Evolutionary conservation across 2,113 vertebrate genomes (phyloP), one percentile per base, ranked within the genome.

Genomic region (Parotia lawesii): DNA sequence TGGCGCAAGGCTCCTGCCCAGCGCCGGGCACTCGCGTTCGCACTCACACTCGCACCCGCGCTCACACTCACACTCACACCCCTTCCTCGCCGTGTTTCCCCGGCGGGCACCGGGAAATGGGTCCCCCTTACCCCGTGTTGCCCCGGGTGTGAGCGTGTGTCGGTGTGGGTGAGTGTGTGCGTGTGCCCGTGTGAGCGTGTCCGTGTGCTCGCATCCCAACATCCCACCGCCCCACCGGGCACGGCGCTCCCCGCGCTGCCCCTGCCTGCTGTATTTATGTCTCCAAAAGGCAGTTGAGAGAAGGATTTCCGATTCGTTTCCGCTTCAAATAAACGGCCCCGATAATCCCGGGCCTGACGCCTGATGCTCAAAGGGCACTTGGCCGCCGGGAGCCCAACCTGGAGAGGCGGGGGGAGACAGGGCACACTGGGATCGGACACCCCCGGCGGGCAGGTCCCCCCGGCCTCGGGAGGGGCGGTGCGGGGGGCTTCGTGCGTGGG

Each of bases 241-340:
- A 47, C 47, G 47, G 47, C 47, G 47, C 47, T 47, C 47, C 47
- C 47, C 22, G 47, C 47, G 47, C 47, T 72, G 85, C 73, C 67
- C 48, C 72, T 67, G 75, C 79, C 45, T 16, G 54, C 8, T 9
- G 53, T 90, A 94, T 90, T 86, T 90, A 90, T 95, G 77, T 92
- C 53, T 92, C 94, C 96, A 48, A 91, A 95, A 87, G 72, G 90
- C 96, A 97, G 93, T 95, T 94, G 96, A 96, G 95, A 96, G 94
- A 97, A 97, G 97, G 95, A 97, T 98, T 98, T 98, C 97, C 97
- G 95, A 98, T 98, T 97, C 53, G 93, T 97, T 98, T 98, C 97
- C 96, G 94, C 95, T 98, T 98, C 96, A 94, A 96, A 97, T 98
- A 97, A 97, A 97, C 94, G 91, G 87, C 93, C 56, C 95, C 83